Evolutionary conservation across 1,140 invertebrate species (phyloP), one percentile per base, ranked within the genome.

Genomic region (Drosophila pallidifrons): DNA sequence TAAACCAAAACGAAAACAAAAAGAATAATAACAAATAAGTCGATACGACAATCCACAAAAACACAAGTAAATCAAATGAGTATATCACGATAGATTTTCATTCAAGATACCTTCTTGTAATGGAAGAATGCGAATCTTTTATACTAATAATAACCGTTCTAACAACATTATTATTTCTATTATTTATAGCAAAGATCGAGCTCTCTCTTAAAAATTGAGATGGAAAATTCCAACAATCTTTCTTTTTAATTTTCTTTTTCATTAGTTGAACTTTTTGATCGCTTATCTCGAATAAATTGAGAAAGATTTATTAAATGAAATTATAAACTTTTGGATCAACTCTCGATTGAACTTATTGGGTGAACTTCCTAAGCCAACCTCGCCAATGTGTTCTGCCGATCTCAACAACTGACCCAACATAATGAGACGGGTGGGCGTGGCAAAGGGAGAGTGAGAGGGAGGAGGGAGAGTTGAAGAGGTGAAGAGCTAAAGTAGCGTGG

Each of bases 21-120:
- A 55, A 57, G 43, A 57, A 66, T 32, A 55, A 66, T 35, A 45
- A 15, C n/a, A 60, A 45, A 60, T 46, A 46, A 57, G 51, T 54
- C 51, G 51, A 54, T 52, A 52, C 25, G 49, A 25, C 49, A 52
- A 54, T 54, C 51, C 8, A 57, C 15, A 16, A 35, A 61, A 30
- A 49, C 41, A 59, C 45, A 28, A 15, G 16, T 20, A 7, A 35
- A 55, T 38, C 35, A n/a, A 54, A 54, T 5, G 30, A 32, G 35
- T 38, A 38, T 38, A 38, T 38, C 35, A 10, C 30, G 5, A 32
- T 5, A 7, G 5, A 32, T 7, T 6, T 6, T 6, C 30, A 32
- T 6, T 32, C 30, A 7, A 32, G 30, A 25, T 25, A 25, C 20
- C 0, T 25, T 25, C 0, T 7, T 32, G 30, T 32, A 32, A 32